A percentile compares a stretch with the other conserved stretches of the same genome.
These are phyloP conservation scores for Cathartes aura DNA, from an alignment of 2,113 vertebrate genomes.

Conservation along the genomic window DNA sequence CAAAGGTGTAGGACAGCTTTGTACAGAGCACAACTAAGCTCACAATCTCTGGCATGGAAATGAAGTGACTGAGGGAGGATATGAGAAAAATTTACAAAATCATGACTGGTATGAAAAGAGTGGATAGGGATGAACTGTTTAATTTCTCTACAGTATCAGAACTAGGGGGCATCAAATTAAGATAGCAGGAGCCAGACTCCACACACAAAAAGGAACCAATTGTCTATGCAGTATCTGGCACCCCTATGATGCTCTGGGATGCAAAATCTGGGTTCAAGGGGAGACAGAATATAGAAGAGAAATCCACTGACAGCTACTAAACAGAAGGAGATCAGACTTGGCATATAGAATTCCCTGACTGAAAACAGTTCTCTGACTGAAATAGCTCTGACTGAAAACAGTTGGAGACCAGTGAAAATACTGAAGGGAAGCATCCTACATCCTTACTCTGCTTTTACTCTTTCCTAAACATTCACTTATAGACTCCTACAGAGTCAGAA, in stretches of 20 bases:
- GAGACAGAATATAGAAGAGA: not conserved
- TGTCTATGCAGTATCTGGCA: not conserved
- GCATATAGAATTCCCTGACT: not conserved
- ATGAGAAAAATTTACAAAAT: not conserved
- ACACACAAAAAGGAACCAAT: not conserved
- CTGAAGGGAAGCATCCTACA: not conserved
- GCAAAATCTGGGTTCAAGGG: not conserved
- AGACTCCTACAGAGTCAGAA: not conserved
- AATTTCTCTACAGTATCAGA: not conserved
- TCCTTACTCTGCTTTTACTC: not conserved
- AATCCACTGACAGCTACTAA: not conserved
- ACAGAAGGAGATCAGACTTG: not conserved
- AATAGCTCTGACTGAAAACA: not conserved
- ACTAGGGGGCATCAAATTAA: not conserved
- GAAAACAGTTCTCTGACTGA: not conserved
- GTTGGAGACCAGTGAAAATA: not conserved
- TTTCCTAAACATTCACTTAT: not conserved
- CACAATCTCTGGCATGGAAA: not conserved
- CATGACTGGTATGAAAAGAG: not conserved
- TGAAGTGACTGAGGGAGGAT: not conserved
- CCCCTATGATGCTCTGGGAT: not conserved
- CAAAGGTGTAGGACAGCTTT: not conserved
- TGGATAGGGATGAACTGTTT: not conserved
- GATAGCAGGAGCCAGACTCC: not conserved
- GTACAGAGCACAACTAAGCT: not conserved